A percentile compares a stretch with the other conserved stretches of the same genome.
Conservation (phyloP, 2,888 invertebrate species). For the Papilio gigon region DNA sequence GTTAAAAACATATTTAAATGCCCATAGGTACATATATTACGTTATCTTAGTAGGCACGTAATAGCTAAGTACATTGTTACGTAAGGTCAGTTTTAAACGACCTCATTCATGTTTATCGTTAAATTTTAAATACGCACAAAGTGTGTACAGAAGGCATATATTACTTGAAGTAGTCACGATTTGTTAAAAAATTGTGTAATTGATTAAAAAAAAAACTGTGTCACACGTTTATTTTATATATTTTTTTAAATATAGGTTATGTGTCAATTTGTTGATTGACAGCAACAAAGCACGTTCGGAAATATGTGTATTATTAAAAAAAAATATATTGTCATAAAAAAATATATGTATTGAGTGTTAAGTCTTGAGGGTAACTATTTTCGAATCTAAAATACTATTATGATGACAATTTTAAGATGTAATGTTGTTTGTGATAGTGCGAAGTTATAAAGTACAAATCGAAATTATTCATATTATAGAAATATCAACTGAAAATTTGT, state of each 20-base stretch:
- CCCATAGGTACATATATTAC: slow-evolving; percentile 3
- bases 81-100: slow-evolving; percentile 35
- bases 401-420: not conserved
- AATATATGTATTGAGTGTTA: too few species aligned
- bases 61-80: slow-evolving; percentile 27
- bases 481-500: not conserved
- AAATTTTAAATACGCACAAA: slow-evolving; percentile 18
- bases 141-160: slow-evolving; percentile 15
- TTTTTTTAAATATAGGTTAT: slow-evolving; percentile 1
- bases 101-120: slow-evolving; percentile 25
- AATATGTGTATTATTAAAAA: not conserved
- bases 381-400: not conserved
- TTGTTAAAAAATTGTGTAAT: slow-evolving; percentile 12
- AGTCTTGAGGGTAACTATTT: too few species aligned
- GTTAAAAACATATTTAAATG: slow-evolving; percentile 10
- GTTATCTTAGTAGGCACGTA: slow-evolving; percentile 29
- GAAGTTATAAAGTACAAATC: too few species aligned
- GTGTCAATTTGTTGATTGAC: not conserved
- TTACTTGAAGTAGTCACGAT: slow-evolving; percentile 19
- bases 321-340: not conserved
- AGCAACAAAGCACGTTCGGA: slow-evolving; percentile 4
- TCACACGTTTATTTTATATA: not conserved
- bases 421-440: too few species aligned
- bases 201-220: slow-evolving; percentile 12
- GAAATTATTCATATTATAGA: too few species aligned